phyloP scores from a whole-genome alignment of 2,888 invertebrate genomes.

The Pedicia rivosa region DNA sequence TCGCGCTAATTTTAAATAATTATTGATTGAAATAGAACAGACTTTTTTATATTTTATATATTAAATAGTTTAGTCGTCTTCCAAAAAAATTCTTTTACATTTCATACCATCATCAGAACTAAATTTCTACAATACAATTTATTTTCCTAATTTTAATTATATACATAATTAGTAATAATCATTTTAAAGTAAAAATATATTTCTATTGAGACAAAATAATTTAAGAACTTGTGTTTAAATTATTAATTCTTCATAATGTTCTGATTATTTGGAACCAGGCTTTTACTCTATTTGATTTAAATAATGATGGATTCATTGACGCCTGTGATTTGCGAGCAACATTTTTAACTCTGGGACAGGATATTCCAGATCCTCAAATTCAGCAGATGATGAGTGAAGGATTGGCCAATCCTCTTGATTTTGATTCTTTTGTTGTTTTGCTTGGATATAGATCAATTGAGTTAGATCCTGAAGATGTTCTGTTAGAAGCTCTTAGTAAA shows the following conservation, averaged over 20 bases:
- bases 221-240: background rate
- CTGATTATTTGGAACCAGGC: conserved; percentile 31
- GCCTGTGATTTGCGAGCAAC: conserved; percentile 45
- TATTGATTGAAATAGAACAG: too few species aligned
- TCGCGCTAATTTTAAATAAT: too few species aligned
- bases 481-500: conserved; percentile 42
- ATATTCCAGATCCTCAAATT: conserved; percentile 38
- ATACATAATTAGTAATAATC: too few species aligned
- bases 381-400: conserved; percentile 47
- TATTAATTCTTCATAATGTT: background rate
- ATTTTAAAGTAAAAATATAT: too few species aligned
- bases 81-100: too few species aligned
- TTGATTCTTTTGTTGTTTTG: conserved; percentile 44
- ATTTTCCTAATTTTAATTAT: too few species aligned
- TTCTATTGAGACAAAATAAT: too few species aligned
- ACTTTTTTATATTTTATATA: too few species aligned
- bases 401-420: conserved; percentile 36
- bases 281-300: conserved; percentile 46
- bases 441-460: conserved; percentile 43
- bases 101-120: too few species aligned
- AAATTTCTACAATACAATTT: too few species aligned
- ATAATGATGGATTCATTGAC: conserved; percentile 48
- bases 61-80: too few species aligned
- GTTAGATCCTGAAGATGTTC: conserved; percentile 45
- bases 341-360: conserved; percentile 40